phyloP scores from a whole-genome alignment of 23 tunicate genomes.

The Aplidium turbinatum region DNA sequence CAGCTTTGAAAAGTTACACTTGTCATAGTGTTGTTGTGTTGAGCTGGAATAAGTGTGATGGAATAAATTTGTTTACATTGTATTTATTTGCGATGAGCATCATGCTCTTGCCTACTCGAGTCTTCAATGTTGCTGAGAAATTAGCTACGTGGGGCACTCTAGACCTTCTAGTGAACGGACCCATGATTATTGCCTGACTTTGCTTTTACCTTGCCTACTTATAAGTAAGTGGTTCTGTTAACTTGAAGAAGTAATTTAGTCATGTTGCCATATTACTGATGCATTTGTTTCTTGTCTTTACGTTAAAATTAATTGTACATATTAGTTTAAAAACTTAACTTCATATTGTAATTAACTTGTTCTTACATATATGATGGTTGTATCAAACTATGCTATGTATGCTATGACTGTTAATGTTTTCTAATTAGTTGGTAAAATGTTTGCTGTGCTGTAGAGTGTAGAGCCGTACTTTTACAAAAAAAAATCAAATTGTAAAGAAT shows the following conservation, averaged over 20 bases:
- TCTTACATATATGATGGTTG: not conserved
- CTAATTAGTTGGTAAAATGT: not conserved
- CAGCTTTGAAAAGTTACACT: constrained; percentile 31
- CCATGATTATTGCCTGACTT: constrained; percentile 32
- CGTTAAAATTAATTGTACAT: too few species aligned
- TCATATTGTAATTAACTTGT: too few species aligned
- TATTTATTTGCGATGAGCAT: constrained; percentile 13
- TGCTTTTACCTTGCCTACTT: constrained; percentile 38
- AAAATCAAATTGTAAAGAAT: too few species aligned
- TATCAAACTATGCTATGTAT: not conserved
- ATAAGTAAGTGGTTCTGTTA: constrained; percentile 34
- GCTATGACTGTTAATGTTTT: not conserved
- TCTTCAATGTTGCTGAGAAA: constrained; percentile 50
- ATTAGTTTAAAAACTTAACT: too few species aligned
- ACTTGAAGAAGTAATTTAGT: too few species aligned
- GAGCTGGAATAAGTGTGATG: constrained; percentile 18
- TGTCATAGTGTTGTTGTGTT: constrained; percentile 40
- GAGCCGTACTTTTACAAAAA: too few species aligned
- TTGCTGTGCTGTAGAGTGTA: too few species aligned
- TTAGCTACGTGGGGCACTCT: constrained; percentile 42
- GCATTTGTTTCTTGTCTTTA: too few species aligned
- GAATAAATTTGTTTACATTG: constrained; percentile 1
- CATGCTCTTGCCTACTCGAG: constrained; percentile 29
- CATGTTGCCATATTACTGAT: too few species aligned
- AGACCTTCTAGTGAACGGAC: constrained; percentile 43